phyloP scores from a whole-genome alignment of 2,113 vertebrate genomes.

The Campylomormyrus tamandua region DNA sequence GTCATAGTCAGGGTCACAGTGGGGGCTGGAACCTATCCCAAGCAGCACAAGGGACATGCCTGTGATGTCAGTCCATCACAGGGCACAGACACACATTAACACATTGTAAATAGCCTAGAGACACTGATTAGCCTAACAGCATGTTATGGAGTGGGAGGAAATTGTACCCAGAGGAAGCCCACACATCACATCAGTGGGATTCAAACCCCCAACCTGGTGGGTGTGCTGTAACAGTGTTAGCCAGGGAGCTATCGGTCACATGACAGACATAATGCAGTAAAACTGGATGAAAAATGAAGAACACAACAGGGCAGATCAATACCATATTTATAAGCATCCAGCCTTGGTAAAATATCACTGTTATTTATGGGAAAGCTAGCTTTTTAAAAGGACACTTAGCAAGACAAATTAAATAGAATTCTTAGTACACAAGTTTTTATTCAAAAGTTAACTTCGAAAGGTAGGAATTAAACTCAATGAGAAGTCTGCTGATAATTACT shows the following conservation, averaged over 20 bases:
- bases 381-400: neutral
- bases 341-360: neutral
- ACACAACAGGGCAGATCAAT: neutral
- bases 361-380: neutral
- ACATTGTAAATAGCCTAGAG: neutral
- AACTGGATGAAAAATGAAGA: neutral
- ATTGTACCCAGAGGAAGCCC: neutral
- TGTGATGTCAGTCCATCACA: neutral
- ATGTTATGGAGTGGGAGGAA: neutral
- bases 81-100: neutral
- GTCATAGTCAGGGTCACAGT: neutral
- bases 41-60: neutral
- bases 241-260: neutral
- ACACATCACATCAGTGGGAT: neutral
- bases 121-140: neutral
- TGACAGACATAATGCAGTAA: neutral
- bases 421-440: neutral
- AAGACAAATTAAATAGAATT: neutral
- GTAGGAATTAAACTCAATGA: neutral
- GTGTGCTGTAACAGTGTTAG: neutral
- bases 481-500: neutral
- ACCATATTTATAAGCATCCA: neutral
- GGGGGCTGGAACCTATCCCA: neutral
- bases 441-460: neutral
- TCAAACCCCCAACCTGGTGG: neutral